Evolutionary conservation across 2,888 invertebrate species (phyloP).

Genomic region (Drosophila rubida): DNA sequence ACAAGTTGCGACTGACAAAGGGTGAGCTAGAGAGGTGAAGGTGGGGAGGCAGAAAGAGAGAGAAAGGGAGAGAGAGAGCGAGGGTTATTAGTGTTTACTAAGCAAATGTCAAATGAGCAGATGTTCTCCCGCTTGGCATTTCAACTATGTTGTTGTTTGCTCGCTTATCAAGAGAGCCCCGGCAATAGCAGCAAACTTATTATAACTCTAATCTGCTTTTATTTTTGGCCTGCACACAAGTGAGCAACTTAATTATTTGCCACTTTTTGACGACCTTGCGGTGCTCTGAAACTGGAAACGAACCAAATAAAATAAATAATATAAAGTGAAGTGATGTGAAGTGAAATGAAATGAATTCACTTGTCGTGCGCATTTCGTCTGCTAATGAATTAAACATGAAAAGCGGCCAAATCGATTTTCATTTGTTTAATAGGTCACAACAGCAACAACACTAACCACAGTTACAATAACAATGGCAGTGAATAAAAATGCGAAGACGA

Average conservation of each 20-base stretch:
- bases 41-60: not conserved
- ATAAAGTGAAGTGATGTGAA: not conserved
- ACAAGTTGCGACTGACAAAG: not conserved
- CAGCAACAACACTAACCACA: constrained; percentile 10
- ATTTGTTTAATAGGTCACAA: constrained; percentile 58
- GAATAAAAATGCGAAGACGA: constrained; percentile 25
- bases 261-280: constrained; percentile 33
- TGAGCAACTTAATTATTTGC: constrained; percentile 27
- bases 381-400: constrained; percentile 57
- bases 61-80: not conserved
- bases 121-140: constrained; percentile 32
- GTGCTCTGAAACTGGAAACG: constrained; percentile 22
- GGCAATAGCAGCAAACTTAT: constrained; percentile 5
- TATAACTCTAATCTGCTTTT: constrained; percentile 39
- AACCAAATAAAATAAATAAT: constrained; percentile 1
- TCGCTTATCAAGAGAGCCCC: constrained; percentile 26
- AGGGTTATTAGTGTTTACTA: constrained; percentile 5
- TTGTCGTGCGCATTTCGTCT: constrained; percentile 15
- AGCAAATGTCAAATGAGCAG: constrained; percentile 28
- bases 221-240: constrained; percentile 17
- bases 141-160: constrained; percentile 17
- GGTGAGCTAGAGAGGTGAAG: not conserved
- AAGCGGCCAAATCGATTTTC: constrained; percentile 53
- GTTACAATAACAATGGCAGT: constrained; percentile 19
- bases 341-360: constrained; percentile 21